phyloP scores from a whole-genome alignment of 2,888 invertebrate species.

The Cerastoderma edule region DNA sequence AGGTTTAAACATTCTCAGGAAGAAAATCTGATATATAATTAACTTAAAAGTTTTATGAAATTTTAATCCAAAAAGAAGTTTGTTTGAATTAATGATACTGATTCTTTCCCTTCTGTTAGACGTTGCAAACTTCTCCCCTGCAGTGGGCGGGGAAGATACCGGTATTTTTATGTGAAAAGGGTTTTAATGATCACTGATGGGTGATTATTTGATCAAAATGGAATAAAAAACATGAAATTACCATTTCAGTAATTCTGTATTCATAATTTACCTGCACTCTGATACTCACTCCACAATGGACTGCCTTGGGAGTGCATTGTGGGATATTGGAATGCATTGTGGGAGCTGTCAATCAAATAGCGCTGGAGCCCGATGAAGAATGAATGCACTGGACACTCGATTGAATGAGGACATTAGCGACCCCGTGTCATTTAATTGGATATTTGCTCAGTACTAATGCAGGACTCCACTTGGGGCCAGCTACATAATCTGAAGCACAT shows the following conservation, averaged over 20 bases:
- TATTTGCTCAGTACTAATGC: too few species aligned
- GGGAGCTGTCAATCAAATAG: conserved; percentile 25
- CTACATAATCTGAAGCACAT: too few species aligned
- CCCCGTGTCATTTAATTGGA: conserved; percentile 24
- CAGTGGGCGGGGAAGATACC: not conserved
- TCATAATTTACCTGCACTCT: conserved; percentile 22
- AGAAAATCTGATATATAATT: not conserved
- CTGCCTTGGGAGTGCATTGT: conserved; percentile 16
- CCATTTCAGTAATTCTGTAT: conserved; percentile 22
- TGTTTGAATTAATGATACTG: not conserved
- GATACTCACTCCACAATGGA: not conserved
- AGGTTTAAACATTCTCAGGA: not conserved
- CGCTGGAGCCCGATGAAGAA: conserved; percentile 15
- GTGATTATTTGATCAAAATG: conserved; percentile 19
- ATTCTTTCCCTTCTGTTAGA: conserved; percentile 2
- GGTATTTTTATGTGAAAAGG: not conserved
- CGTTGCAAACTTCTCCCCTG: not conserved
- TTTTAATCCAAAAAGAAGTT: not conserved
- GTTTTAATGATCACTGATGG: conserved; percentile 12
- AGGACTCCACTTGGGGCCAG: too few species aligned
- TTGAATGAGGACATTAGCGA: conserved; percentile 16
- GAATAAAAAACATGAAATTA: conserved; percentile 18
- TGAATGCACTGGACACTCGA: conserved; percentile 22
- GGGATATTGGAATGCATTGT: conserved; percentile 24
- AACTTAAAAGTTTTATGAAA: not conserved